phyloP scores from a whole-genome alignment of 2,797 vertebrate genomes.

The Simalia tracyae region DNA sequence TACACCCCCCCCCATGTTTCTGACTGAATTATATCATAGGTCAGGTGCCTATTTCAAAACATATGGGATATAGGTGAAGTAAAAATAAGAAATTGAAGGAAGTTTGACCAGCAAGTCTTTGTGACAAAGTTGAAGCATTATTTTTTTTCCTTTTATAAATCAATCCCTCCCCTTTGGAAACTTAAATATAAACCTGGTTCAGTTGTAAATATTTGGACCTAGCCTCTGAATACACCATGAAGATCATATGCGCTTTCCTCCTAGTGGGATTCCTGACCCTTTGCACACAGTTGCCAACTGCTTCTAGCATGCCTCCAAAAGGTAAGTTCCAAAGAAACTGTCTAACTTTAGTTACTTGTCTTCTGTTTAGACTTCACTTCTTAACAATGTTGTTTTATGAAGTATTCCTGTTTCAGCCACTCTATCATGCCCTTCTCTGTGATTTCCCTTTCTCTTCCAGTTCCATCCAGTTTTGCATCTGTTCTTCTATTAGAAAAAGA shows the following conservation, averaged over 20 bases:
- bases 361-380: neutral
- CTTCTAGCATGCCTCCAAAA: neutral
- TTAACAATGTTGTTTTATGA: neutral
- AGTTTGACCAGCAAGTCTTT: neutral
- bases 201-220: neutral
- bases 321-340: neutral
- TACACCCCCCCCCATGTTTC: neutral
- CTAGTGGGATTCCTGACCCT: slow-evolving; percentile 48
- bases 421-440: neutral
- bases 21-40: neutral
- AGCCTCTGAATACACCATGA: neutral
- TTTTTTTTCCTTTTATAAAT: neutral
- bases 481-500: too few species aligned
- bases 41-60: neutral
- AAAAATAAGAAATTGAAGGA: neutral
- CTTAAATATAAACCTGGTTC: neutral
- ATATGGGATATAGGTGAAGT: neutral
- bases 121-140: neutral
- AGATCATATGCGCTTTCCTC: slow-evolving; percentile 14
- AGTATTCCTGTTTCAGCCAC: neutral
- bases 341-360: neutral
- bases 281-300: neutral
- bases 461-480: neutral
- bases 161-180: neutral
- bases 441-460: neutral